These are phyloP conservation scores for Reinhardtius hippoglossoides DNA, from an alignment of 2,113 vertebrate species.

Conservation along the genomic window DNA sequence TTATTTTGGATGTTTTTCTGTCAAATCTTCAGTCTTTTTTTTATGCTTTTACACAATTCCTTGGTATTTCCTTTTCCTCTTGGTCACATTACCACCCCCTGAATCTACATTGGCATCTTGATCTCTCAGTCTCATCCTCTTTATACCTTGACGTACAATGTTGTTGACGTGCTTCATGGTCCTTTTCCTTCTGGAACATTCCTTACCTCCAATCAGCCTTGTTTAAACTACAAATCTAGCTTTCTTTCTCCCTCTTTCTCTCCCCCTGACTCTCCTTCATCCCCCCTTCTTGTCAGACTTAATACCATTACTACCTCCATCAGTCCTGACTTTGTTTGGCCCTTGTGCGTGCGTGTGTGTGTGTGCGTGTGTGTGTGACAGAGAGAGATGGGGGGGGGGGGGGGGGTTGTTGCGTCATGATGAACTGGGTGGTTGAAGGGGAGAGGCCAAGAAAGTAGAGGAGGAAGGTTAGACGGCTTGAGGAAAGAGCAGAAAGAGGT, in stretches of 20 bases:
- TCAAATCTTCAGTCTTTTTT: background rate
- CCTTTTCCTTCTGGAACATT: conserved; percentile 58
- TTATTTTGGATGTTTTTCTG: background rate
- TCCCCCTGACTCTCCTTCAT: conserved; percentile 6
- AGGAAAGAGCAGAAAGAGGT: conserved; percentile 35
- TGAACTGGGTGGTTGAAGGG: conserved; percentile 17
- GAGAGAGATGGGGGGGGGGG: background rate
- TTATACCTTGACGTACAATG: background rate
- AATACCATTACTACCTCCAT: conserved; percentile 63
- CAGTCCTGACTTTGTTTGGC: conserved; percentile 63
- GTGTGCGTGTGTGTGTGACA: background rate
- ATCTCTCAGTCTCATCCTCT: background rate
- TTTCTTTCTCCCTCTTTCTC: conserved; percentile 9
- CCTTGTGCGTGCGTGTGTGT: conserved; percentile 3
- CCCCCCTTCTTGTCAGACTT: conserved; percentile 56
- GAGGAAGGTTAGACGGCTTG: conserved; percentile 19
- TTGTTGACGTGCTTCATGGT: conserved; percentile 41
- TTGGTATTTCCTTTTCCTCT: too few species aligned
- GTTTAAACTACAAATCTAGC: conserved; percentile 41
- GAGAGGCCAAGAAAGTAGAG: conserved; percentile 30
- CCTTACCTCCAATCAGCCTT: conserved; percentile 57
- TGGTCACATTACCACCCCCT: too few species aligned
- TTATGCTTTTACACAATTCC: background rate
- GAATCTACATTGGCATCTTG: too few species aligned
- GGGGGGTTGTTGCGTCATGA: conserved; percentile 51